Conservation (phyloP, 2,888 invertebrate species). For the Agriopis marginaria region DNA sequence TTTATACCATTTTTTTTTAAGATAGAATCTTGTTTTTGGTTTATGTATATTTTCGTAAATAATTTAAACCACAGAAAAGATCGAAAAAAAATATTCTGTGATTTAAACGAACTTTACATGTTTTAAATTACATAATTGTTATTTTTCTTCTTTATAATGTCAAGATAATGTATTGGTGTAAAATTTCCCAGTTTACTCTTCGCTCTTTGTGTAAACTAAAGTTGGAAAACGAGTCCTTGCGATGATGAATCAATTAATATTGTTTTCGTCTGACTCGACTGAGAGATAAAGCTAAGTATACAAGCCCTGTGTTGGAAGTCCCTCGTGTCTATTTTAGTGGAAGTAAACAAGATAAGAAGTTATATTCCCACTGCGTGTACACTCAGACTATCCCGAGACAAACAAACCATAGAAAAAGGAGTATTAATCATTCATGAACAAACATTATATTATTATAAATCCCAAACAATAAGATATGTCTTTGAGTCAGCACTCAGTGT, state of each 20-base stretch:
- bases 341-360: conserved; percentile 10
- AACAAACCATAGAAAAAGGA: background rate
- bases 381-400: conserved; percentile 10
- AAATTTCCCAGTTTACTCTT: background rate
- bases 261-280: background rate
- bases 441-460: background rate
- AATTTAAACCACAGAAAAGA: no score
- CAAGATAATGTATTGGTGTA: background rate
- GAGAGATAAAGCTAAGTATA: conserved; percentile 11
- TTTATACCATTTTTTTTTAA: no score
- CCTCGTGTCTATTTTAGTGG: conserved; percentile 14
- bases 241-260: conserved; percentile 9
- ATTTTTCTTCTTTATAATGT: background rate
- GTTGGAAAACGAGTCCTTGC: background rate
- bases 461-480: no score
- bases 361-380: background rate
- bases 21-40: no score
- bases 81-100: no score
- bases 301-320: conserved; percentile 4
- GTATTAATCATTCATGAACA: background rate
- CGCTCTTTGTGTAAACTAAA: background rate
- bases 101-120: no score
- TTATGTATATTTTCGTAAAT: no score
- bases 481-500: no score
- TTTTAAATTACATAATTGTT: no score